Evolutionary conservation across 2,888 invertebrate genomes (phyloP), one percentile per base, ranked within the genome.

Genomic region (Cheilosia soror): DNA sequence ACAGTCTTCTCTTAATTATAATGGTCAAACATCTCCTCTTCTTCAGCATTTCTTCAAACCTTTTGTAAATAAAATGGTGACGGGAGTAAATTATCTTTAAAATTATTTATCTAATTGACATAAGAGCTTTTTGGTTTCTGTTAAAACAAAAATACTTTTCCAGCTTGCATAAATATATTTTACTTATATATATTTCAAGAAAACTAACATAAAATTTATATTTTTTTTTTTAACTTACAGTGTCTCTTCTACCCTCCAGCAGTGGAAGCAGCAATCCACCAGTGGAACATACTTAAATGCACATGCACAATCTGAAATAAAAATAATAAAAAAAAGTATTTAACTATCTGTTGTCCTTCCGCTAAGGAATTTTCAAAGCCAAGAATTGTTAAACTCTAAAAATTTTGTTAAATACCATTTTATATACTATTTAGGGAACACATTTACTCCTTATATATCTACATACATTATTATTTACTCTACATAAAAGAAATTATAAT

Each of bases 241-340:
- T 90, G 33, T 89, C 91, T 31, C 87, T 89, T 75, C 88, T 91
- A 88, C 91, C 91, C 49, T 86, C 90, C 20, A 88, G 91, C 75
- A 88, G 90, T 87, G 88, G 88, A 87, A 89, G 88, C 85, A 85
- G 87, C 87, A 88, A 53, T 53, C 31, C 76, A 66, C 71, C 85
- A 81, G 66, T 68, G 58, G 81, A 77, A 1, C 31, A 62, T 25
- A 27, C 20, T 62, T 85, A 76, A 84, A 49, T 65, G n/a, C 27
- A 49, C 60, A 49, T 65, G n/a, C 27, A 49, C 60, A 80, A 73
- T 63, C 85, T 81, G 53, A 44, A 84, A 80, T 7, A 9, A 76
- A 76, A 51, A 55, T 49, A 44, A 62, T 27, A 69, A 62, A 66
- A 44, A 31, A 37, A 66, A 72, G 58, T 66, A 85, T 76, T 85